Base-by-base conservation (phyloP, 1,140 invertebrate genomes). In the Microvelia longipes region DNA sequence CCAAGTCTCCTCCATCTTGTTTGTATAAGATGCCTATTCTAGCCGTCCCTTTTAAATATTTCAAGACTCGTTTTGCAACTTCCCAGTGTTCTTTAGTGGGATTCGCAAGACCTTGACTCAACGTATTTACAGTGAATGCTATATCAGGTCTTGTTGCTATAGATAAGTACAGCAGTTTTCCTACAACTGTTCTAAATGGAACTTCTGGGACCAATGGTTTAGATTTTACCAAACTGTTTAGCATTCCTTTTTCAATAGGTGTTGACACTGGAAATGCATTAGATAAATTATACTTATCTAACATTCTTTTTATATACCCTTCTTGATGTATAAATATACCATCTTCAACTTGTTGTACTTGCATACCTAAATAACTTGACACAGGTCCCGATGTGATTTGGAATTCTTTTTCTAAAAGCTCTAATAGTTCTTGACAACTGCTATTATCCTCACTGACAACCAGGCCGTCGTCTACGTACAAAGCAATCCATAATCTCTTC, bases 81-180 rank as follows among this genome's bases (percentile, higher is more conserved):
- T 70, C 61, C 29, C 76, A 65, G 74, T 79, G 35, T 50, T 50
- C 35, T 50, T 50, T 50, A 11, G 35, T 50, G 19, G 35, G 35
- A 19, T 50, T 50, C 76, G 72, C 77, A 72, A 35, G 24, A 60
- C 65, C 73, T 74, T 70, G 78, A 76, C 72, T 72, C 30, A 71
- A 62, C 25, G 71, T 69, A 70, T 69, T 72, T 29, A 72, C 72
- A 25, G 74, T 71, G 71, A 71, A 75, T 62, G 68, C 69, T 24
- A 75, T 73, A 67, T 76, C 75, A 25, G 80, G 78, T 74, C 80
- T 77, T 15, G 80, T 79, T 2, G 76, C 75, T 26, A 77, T 70
- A 77, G 80, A 78, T 28, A 78, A 62, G 64, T 76, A 80, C 73
- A 80, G 68, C 35, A 50, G 35, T 50, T 50, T 50, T 19, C 35